Percentiles rank a stretch among this genome's conserved stretches.
Evolutionary conservation across 35 echinoderm and acorn worm genomes (phyloP).

Genomic region (Apostichopus californicus): DNA sequence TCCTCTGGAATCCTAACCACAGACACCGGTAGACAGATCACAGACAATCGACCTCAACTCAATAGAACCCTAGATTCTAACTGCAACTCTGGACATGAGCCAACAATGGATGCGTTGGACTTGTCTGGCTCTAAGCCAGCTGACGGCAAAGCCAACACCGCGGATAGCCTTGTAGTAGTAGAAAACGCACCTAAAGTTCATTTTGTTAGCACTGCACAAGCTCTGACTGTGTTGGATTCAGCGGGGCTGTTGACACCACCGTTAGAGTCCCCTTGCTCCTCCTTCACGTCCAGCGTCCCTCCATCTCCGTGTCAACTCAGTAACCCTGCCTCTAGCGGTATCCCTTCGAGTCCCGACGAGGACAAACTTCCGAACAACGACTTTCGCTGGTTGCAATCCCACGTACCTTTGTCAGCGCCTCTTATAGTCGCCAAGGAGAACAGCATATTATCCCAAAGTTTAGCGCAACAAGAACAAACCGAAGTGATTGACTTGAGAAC

Average conservation of each 20-base stretch:
- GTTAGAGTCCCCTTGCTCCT: conserved; percentile 51
- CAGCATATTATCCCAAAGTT: conserved; percentile 51
- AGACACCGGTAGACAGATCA: conserved; percentile 9
- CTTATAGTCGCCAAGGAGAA: conserved; percentile 42
- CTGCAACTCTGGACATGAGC: conserved; percentile 31
- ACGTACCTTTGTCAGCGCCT: conserved; percentile 31
- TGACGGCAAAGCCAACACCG: background rate
- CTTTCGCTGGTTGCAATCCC: conserved; percentile 54
- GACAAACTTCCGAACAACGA: conserved; percentile 25
- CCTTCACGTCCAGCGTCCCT: conserved; percentile 40
- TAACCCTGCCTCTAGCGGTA: conserved; percentile 1
- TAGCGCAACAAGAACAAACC: conserved; percentile 48
- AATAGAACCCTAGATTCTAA: background rate
- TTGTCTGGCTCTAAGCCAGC: conserved; percentile 57
- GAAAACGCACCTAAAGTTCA: conserved; percentile 11
- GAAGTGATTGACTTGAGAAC: conserved; percentile 56
- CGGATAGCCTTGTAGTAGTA: background rate
- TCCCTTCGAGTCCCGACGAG: conserved; percentile 41
- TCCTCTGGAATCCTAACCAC: conserved; percentile 1
- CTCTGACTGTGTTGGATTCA: conserved; percentile 48
- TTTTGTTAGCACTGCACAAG: conserved; percentile 34
- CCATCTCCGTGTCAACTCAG: conserved; percentile 49
- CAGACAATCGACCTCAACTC: conserved; percentile 18
- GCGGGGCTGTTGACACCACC: conserved; percentile 47
- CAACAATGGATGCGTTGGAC: conserved; percentile 44